Base-by-base conservation (phyloP, 2,113 vertebrate species). In the Pterocles burchelli region DNA sequence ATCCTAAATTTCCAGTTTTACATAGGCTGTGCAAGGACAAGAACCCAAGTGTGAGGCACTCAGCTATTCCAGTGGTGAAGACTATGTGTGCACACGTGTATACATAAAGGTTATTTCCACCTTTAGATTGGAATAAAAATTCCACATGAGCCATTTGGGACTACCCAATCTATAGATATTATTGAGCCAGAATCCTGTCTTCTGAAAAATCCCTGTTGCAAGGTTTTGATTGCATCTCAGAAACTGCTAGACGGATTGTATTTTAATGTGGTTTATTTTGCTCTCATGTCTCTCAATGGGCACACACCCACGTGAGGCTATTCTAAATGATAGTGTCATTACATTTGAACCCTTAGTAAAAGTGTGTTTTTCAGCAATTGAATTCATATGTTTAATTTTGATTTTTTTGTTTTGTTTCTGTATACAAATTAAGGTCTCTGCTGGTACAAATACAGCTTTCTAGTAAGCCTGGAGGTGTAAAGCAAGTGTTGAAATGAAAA, bases 181-280 rank as follows among this genome's bases (percentile, higher is more conserved):
- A 91, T 74, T 63, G 91, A 92, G 83, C 74, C 83, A 74, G 80
- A 89, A 88, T 83, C 52, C 89, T 83, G 70, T 63, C 88, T 91
- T 93, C 66, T 95, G 73, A 96, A 96, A 94, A 96, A 83, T 92
- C 85, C 89, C 84, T 2, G 21, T 65, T 93, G 73, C 45, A 85
- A 95, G 76, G 77, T 41, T 95, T 94, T 92, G 95, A 91, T 93
- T 94, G 88, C 3, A 0, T 77, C 84, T 93, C 65, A 33, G 83
- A 88, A 94, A 59, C 81, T 82, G 88, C 86, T 85, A 28, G 59
- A 96, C 86, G 88, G 94, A 92, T 89, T 86, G 91, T 91, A 83
- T 94, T 93, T 95, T 96, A 91, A 95, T 85, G 95, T 45, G 67
- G 92, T 93, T 96, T 96, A 79, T 94, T 96, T 96, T 93, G 84